Base-by-base conservation (phyloP, 2,113 vertebrate genomes). In the Lanius collurio region DNA sequence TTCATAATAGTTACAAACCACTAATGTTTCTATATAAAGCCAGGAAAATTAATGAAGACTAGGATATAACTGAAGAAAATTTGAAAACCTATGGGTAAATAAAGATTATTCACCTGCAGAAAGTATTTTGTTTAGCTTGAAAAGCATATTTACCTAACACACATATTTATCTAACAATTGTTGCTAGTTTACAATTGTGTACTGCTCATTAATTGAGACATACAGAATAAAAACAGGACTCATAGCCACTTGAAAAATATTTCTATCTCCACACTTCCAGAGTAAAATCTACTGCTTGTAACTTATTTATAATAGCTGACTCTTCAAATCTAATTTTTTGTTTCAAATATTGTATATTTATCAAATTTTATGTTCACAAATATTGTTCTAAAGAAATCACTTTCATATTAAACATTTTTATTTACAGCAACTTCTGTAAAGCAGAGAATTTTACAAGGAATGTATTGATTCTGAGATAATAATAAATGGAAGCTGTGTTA, bases 391-490 rank as follows among this genome's bases (percentile, higher is more conserved):
- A 70, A 93, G 67, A 83, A 86, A 90, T 47, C 28, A 90, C 44
- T 84, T 96, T 67, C 65, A 68, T 59, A 64, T 92, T 73, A 91
- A 41, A 73, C 57, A 74, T 94, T 87, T 95, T 93, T 77, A 63
- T 76, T 69, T 73, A 23, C 42, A 53, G 42, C 27, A 78, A 41
- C 56, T 92, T 76, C 52, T 18, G n/a, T 60, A 70, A 91, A 94
- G 70, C 10, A 76, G 49, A 81, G 39, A 50, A 42, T 90, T 95
- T 97, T 93, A 97, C 93, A 97, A 97, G 89, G 82, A 91, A 90
- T 39, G 15, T 85, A 97, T 89, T 92, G 96, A 98, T 97, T 97
- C 60, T 35, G 46, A 95, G 91, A 94, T 93, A 97, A 93, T 89
- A 97, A 89, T 86, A 96, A 93, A 83, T 88, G 57, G 85, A 42